Percentiles rank a stretch among this genome's conserved stretches.
phyloP scores from a whole-genome alignment of 2,888 invertebrate species.

The Marronus borbonicus region DNA sequence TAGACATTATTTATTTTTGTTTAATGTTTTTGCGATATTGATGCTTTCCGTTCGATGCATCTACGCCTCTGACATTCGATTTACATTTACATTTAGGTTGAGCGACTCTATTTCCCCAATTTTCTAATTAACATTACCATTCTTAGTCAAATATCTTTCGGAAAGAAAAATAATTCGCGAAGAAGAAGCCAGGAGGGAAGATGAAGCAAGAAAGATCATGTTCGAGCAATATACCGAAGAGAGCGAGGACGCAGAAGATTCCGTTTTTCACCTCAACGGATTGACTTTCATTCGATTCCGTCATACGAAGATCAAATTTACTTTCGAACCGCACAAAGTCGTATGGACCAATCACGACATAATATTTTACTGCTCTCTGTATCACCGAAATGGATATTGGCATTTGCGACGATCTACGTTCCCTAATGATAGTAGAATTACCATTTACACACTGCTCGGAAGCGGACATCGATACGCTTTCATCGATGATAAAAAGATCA shows the following conservation, averaged over 20 bases:
- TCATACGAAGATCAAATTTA: conserved; percentile 59
- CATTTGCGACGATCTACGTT: conserved; percentile 57
- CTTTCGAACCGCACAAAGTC: conserved; percentile 56
- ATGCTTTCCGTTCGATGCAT: too few relatives aligned
- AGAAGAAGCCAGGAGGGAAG: conserved; percentile 23
- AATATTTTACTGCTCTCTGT: conserved; percentile 57
- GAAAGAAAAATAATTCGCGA: conserved; percentile 12
- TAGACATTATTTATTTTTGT: too few relatives aligned
- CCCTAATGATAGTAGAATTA: conserved; percentile 55
- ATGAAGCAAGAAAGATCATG: conserved; percentile 3
- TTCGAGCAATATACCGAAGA: conserved; percentile 46
- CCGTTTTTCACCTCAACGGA: conserved; percentile 54
- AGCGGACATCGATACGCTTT: conserved; percentile 50
- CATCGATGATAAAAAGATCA: conserved; percentile 54
- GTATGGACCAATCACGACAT: conserved; percentile 54
- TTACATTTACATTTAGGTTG: too few relatives aligned
- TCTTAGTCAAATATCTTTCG: background rate
- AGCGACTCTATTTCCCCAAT: too few relatives aligned
- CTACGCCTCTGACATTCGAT: too few relatives aligned
- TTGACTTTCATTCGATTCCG: conserved; percentile 57
- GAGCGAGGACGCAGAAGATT: conserved; percentile 20
- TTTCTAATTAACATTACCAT: background rate
- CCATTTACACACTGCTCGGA: conserved; percentile 53
- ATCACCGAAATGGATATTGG: conserved; percentile 58
- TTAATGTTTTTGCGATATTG: too few relatives aligned